Base-by-base conservation (phyloP, 2,888 invertebrate genomes). In the Vannuccia rotundouncinata region DNA sequence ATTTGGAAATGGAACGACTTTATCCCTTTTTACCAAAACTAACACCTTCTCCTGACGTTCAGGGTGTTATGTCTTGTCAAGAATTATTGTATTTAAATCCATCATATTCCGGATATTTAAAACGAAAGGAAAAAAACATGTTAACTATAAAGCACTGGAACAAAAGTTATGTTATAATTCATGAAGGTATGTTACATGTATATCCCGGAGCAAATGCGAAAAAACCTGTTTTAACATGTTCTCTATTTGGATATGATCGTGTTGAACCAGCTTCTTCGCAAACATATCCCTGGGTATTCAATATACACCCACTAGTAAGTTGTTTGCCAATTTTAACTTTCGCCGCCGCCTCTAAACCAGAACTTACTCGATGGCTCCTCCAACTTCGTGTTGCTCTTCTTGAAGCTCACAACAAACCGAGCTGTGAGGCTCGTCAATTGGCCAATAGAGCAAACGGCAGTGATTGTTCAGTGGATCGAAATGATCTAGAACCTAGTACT, bases 261-360 rank as follows among this genome's bases (percentile, higher is more conserved):
- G 66, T 66, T 5, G 66, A 66, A 66, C 2, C 22, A 5, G 10
- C 5, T 5, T 13, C 2, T 22, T 13, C 66, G 5, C 66, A 66
- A 22, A 2, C 66, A 22, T 27, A 66, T 17, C 2, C 66, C 66
- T 66, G 66, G 66, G 66, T 22, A 2, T 66, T 66, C 25, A 66
- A 22, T 5, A 66, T 66, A 17, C 66, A 13, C 25, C 66, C 66
- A 22, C 66, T 66, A 22, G 66, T 22, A 17, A 66, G 22, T 66
- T 66, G 66, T 66, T 22, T 66, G 5, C 66, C 66, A 22, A 27
- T 66, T 2, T 13, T 66, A 22, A 66, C 66, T 66, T 66, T 66
- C 25, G 66, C 66, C 66, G 22, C 66, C 10, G 66, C 66, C 66
- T 66, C 66, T 22, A 66, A 66, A 66, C 66, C 66, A 66, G 66